Percentiles rank a stretch among this genome's conserved stretches.
These are phyloP conservation scores for Criorhina ranunculi DNA, from an alignment of 2,888 invertebrate species.

Conservation along the genomic window DNA sequence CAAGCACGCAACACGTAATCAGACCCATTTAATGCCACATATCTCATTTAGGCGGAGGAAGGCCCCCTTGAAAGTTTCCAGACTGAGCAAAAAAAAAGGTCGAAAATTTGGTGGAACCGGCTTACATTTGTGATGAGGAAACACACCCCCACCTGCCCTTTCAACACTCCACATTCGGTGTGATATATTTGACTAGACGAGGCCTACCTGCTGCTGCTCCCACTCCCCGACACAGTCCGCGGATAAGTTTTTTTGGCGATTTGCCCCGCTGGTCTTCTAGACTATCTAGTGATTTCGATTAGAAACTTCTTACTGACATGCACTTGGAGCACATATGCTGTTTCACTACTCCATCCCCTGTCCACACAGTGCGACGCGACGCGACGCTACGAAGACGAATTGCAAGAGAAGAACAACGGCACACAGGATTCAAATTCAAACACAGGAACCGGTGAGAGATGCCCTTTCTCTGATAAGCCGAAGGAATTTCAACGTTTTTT, in stretches of 20 bases:
- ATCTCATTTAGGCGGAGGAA: conserved; percentile 71
- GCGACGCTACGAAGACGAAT: conserved; percentile 19
- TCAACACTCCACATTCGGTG: conserved; percentile 61
- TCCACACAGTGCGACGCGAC: conserved; percentile 1
- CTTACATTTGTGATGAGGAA: conserved; percentile 34
- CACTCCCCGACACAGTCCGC: conserved; percentile 10
- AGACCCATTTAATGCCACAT: conserved; percentile 73
- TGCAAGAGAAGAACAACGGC: conserved; percentile 26
- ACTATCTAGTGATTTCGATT: conserved; percentile 31
- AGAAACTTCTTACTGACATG: conserved; percentile 69
- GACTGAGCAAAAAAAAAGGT: conserved; percentile 37
- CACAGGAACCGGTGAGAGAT: conserved; percentile 73
- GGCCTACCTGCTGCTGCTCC: conserved; percentile 19
- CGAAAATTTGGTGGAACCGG: conserved; percentile 6
- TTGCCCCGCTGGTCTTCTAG: conserved; percentile 51
- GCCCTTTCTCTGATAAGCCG: conserved; percentile 76
- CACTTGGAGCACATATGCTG: conserved; percentile 57
- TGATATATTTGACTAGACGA: conserved; percentile 73
- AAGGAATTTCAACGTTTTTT: conserved; percentile 67
- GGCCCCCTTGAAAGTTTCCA: conserved; percentile 70
- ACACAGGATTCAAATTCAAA: too few species aligned
- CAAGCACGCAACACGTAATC: conserved; percentile 74
- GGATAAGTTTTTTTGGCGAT: conserved; percentile 59
- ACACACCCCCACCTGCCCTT: conserved; percentile 20
- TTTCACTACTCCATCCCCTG: conserved; percentile 7